Evolutionary conservation across 2,797 vertebrate species (phyloP).

Genomic region (Odontamblyopus lacepedii): DNA sequence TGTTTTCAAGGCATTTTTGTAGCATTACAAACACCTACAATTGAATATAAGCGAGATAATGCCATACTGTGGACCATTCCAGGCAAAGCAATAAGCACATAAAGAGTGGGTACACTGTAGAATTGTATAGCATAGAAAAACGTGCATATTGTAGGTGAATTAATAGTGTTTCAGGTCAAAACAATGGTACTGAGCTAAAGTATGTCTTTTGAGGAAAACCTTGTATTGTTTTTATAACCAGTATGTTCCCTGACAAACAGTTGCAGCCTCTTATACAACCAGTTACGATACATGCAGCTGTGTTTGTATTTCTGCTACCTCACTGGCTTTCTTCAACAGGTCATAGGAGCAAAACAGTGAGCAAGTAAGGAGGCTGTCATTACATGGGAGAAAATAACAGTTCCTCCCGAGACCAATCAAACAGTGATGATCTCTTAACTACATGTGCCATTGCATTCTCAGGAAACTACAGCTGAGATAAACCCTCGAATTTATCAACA

Average conservation of each 20-base stretch:
- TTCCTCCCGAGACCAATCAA: slow-evolving; percentile 2
- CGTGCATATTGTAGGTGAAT: too few relatives aligned
- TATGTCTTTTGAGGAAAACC: background rate
- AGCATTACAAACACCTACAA: too few relatives aligned
- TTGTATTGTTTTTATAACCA: too few relatives aligned
- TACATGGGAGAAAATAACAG: slow-evolving; percentile 37
- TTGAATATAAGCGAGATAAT: too few relatives aligned
- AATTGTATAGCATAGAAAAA: too few relatives aligned
- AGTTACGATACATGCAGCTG: background rate
- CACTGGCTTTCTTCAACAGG: background rate
- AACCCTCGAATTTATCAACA: slow-evolving; percentile 49
- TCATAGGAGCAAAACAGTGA: slow-evolving; percentile 26
- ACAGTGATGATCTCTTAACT: slow-evolving; percentile 14
- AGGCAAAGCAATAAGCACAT: too few relatives aligned
- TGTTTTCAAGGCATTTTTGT: too few relatives aligned
- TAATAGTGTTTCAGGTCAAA: background rate
- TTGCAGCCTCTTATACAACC: background rate
- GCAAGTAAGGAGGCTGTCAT: slow-evolving; percentile 35
- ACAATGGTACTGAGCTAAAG: background rate
- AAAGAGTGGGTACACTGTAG: too few relatives aligned
- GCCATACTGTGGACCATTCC: too few relatives aligned
- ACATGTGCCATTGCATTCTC: slow-evolving; percentile 26
- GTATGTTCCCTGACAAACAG: background rate
- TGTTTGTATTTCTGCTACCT: background rate
- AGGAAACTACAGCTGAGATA: slow-evolving; percentile 11